Conservation (phyloP, 2,888 invertebrate species). For the Ryuthela nishihirai region DNA sequence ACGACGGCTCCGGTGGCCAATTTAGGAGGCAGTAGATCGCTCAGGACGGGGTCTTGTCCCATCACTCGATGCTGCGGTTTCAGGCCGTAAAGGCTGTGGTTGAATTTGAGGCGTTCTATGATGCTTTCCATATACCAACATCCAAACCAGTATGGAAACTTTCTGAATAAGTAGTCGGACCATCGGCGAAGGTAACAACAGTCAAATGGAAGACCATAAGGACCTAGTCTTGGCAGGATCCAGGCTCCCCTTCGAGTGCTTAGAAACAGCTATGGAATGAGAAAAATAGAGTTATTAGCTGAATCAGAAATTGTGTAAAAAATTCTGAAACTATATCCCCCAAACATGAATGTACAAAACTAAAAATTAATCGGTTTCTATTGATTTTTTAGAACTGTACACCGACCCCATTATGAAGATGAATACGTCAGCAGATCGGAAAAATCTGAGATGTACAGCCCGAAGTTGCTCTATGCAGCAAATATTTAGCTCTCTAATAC, state of each 20-base stretch:
- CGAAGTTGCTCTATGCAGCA: no score
- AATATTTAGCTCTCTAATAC: no score
- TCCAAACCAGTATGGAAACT: constrained; percentile 10
- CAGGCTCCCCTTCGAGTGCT: constrained; percentile 54
- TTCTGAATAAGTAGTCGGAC: constrained; percentile 18
- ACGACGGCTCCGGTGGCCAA: constrained; percentile 50
- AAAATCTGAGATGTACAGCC: no score
- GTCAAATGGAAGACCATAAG: constrained; percentile 51
- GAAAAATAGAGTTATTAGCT: neutral
- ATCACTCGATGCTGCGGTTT: constrained; percentile 49
- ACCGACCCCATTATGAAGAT: no score
- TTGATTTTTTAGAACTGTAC: no score
- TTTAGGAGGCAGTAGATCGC: constrained; percentile 53
- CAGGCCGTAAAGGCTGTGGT: constrained; percentile 52
- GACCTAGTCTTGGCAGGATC: constrained; percentile 52
- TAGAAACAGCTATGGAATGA: constrained; percentile 49
- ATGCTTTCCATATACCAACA: constrained; percentile 23
- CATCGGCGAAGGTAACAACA: constrained; percentile 26
- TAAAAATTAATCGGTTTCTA: no score
- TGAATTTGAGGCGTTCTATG: constrained; percentile 27
- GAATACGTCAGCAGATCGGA: no score
- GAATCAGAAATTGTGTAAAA: no score
- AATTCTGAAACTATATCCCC: no score
- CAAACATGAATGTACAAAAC: no score
- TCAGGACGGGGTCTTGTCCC: constrained; percentile 47